Conservation (phyloP, 2,888 invertebrate species). For the Sepiola atlantica region DNA sequence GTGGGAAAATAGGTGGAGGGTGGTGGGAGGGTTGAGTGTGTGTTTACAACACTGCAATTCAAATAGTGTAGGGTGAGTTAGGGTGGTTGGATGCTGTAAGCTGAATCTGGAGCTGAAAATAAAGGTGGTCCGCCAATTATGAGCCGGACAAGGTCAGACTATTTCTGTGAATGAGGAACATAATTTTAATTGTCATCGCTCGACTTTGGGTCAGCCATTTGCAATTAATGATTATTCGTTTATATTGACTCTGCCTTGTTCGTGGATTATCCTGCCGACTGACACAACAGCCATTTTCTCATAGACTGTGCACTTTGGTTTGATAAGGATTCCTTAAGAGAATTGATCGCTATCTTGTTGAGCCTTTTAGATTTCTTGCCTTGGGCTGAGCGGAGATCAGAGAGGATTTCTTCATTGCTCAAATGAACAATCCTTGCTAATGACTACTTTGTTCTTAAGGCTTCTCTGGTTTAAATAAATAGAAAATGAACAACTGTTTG, state of each 20-base stretch:
- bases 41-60: background rate
- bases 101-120: background rate
- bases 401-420: background rate
- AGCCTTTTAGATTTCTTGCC: background rate
- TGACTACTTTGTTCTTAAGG: background rate
- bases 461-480: no score
- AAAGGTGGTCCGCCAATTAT: slow-evolving; percentile 6
- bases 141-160: background rate
- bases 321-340: slow-evolving; percentile 21
- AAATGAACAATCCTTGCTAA: background rate
- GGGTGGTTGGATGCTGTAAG: background rate
- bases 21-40: no score
- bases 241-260: background rate
- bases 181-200: slow-evolving; percentile 22
- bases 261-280: background rate
- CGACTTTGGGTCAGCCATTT: slow-evolving; percentile 32
- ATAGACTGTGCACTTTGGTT: background rate
- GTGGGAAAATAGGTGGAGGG: no score
- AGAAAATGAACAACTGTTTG: no score
- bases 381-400: background rate
- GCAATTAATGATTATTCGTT: slow-evolving; percentile 19
- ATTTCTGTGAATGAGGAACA: background rate
- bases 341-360: background rate
- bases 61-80: background rate
- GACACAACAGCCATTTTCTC: background rate